These are phyloP conservation scores for Rutilus rutilus DNA, from an alignment of 2,113 vertebrate species.

Conservation along the genomic window DNA sequence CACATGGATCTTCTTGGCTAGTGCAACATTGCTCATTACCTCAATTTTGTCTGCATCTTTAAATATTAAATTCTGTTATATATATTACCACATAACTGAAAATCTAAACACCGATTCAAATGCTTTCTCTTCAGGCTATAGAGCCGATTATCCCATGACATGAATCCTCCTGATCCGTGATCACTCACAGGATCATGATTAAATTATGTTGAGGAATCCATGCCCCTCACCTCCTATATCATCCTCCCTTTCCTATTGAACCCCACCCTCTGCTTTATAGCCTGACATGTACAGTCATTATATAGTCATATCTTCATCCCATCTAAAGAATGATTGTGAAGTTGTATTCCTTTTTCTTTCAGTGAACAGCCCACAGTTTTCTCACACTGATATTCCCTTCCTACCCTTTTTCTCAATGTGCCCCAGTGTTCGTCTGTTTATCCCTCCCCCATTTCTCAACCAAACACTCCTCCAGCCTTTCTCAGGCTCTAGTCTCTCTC, in stretches of 20 bases:
- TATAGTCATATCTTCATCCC: background rate
- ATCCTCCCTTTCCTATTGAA: background rate
- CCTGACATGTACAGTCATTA: background rate
- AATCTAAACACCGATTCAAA: background rate
- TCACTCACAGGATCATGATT: slow-evolving; percentile 66
- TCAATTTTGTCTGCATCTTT: background rate
- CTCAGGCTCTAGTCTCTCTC: slow-evolving; percentile 38
- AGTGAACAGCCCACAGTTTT: slow-evolving; percentile 31
- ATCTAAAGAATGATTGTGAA: slow-evolving; percentile 7
- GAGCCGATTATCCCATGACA: slow-evolving; percentile 34
- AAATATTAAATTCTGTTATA: background rate
- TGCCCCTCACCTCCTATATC: background rate
- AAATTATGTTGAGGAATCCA: slow-evolving; percentile 61
- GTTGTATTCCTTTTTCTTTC: slow-evolving; percentile 22
- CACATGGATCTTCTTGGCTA: background rate
- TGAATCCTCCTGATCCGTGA: background rate
- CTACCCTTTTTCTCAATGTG: slow-evolving; percentile 19
- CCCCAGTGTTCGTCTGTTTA: slow-evolving; percentile 18
- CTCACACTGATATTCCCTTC: slow-evolving; percentile 37
- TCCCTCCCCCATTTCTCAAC: slow-evolving; percentile 5
- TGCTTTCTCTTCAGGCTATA: background rate
- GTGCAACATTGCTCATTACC: background rate
- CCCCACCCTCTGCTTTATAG: background rate
- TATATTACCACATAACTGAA: background rate
- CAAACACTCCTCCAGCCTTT: background rate